phyloP scores from a whole-genome alignment of 2,888 invertebrate genomes.

The Archips crataeganus region DNA sequence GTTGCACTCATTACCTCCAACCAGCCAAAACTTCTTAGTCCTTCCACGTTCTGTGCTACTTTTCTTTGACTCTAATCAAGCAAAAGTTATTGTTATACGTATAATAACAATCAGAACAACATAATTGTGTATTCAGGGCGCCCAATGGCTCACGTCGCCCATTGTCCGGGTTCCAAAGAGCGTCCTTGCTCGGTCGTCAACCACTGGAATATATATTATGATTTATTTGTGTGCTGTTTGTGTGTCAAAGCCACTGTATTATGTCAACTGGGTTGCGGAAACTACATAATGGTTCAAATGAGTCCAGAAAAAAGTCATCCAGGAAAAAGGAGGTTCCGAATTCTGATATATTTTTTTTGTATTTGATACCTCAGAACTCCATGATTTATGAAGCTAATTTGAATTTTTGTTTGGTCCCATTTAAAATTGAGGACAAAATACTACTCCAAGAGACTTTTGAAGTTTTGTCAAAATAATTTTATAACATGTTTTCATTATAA shows the following conservation, averaged over 20 bases:
- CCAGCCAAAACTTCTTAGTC: neutral
- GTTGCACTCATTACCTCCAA: too few relatives aligned
- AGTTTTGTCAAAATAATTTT: too few relatives aligned
- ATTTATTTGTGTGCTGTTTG: conserved; percentile 5
- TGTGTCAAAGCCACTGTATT: conserved; percentile 7
- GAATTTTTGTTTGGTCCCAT: too few relatives aligned
- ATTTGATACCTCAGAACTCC: too few relatives aligned
- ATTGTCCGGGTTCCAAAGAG: conserved; percentile 7
- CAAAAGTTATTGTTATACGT: neutral
- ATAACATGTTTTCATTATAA: neutral
- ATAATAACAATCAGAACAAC: neutral
- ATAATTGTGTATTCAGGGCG: conserved; percentile 13
- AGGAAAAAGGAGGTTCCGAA: too few relatives aligned
- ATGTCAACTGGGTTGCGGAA: neutral
- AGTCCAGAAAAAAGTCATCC: too few relatives aligned
- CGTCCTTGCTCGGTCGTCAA: conserved; percentile 11
- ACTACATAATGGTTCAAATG: too few relatives aligned
- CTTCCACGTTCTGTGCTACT: neutral
- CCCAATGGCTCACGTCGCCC: neutral
- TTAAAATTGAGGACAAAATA: too few relatives aligned
- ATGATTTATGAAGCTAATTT: too few relatives aligned
- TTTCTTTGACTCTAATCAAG: neutral
- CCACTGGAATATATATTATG: neutral
- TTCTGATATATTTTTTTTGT: too few relatives aligned
- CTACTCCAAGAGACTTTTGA: too few relatives aligned